A percentile compares a stretch with the other conserved stretches of the same genome.
phyloP scores from a whole-genome alignment of 2,113 vertebrate genomes.

The Phylloscopus trochilus region DNA sequence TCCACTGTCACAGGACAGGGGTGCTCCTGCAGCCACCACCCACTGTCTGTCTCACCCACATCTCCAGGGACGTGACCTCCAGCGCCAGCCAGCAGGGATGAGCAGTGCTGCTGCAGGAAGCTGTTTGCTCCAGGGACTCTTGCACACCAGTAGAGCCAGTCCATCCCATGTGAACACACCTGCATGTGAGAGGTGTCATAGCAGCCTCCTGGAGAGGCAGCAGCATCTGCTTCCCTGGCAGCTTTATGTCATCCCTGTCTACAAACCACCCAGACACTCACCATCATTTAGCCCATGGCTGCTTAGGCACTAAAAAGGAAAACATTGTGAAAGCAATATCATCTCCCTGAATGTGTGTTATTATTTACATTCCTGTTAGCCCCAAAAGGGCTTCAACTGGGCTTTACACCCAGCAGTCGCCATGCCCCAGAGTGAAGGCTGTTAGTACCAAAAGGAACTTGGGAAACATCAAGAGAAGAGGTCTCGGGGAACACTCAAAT shows the following conservation, averaged over 20 bases:
- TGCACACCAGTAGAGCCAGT: neutral
- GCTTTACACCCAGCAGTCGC: neutral
- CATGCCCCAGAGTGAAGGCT: fast-evolving
- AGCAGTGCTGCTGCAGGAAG: neutral
- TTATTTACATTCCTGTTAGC: neutral
- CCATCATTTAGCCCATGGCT: neutral
- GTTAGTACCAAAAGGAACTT: neutral
- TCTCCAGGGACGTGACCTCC: neutral
- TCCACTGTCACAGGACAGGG: neutral
- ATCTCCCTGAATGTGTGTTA: neutral
- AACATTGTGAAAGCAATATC: neutral
- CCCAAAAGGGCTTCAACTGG: neutral
- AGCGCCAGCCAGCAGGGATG: neutral
- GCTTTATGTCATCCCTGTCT: neutral
- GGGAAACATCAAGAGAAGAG: neutral
- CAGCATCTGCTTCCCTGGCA: neutral
- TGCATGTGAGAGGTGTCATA: fast-evolving
- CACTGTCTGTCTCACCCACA: fast-evolving
- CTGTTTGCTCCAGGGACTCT: neutral
- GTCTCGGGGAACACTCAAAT: neutral
- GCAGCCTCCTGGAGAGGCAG: neutral
- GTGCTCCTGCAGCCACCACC: neutral
- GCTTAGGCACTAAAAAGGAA: neutral
- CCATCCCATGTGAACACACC: neutral
- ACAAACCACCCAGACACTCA: neutral